Percentiles rank a stretch among this genome's conserved stretches.
These are phyloP conservation scores for Platalea minor DNA, from an alignment of 2,797 vertebrate species.

Conservation along the genomic window DNA sequence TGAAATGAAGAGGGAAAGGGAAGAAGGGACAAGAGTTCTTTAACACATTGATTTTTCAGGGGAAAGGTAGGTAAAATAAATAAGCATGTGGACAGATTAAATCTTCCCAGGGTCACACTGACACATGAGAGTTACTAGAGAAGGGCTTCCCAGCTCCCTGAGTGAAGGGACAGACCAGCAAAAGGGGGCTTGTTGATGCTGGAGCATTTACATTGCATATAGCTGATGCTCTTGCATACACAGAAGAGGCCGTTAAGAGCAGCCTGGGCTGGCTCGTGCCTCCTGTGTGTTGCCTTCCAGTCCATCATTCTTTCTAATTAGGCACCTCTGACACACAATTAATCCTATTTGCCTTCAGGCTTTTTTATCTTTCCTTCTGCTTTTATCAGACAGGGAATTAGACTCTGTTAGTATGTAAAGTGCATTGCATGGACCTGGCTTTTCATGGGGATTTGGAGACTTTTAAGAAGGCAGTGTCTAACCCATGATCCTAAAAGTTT, in stretches of 20 bases:
- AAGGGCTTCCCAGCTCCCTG: neutral
- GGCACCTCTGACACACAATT: conserved; percentile 71
- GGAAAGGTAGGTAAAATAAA: neutral
- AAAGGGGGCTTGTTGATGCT: neutral
- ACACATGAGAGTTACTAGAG: neutral
- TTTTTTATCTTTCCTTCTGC: conserved; percentile 67
- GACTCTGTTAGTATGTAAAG: conserved; percentile 47
- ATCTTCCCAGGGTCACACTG: neutral
- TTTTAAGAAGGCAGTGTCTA: conserved; percentile 17
- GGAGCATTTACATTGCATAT: neutral
- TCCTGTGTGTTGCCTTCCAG: conserved; percentile 43
- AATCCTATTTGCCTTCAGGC: conserved; percentile 69
- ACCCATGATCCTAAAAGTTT: conserved; percentile 49
- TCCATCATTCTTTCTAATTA: conserved; percentile 74
- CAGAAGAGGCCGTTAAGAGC: neutral
- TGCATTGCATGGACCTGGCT: neutral
- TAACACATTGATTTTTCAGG: neutral
- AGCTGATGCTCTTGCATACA: neutral
- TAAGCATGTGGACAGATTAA: neutral
- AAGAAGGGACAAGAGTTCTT: neutral
- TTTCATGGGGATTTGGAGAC: conserved; percentile 43
- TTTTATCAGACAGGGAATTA: conserved; percentile 66
- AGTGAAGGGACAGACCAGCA: neutral
- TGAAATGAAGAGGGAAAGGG: neutral
- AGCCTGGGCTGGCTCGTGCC: neutral